A percentile compares a stretch with the other conserved stretches of the same genome.
Conservation (phyloP, 30 jellyfish, hydroid and myxozoan genomes). For the Hydractinia symbiolongicarpus region DNA sequence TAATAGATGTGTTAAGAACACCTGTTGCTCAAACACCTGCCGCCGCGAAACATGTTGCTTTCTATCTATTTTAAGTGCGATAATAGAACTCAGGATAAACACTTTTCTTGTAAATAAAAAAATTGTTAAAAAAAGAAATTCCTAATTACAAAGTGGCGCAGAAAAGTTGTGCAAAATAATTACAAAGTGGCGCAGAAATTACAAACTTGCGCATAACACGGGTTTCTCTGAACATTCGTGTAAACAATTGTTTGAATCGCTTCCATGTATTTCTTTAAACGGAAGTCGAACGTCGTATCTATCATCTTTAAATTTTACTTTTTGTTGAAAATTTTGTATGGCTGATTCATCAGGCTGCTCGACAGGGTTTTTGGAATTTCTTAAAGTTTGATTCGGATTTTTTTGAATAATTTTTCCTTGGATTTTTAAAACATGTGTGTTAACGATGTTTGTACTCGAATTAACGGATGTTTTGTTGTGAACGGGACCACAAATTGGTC, state of each 20-base stretch:
- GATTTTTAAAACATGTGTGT: constrained; percentile 7
- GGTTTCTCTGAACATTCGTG: background rate
- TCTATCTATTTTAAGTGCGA: too few species aligned
- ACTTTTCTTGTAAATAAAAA: too few species aligned
- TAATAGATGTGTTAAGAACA: too few species aligned
- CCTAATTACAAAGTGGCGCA: too few species aligned
- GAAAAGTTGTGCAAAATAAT: too few species aligned
- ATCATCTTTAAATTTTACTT: background rate
- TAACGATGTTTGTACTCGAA: background rate
- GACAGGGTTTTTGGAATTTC: background rate
- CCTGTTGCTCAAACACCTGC: too few species aligned
- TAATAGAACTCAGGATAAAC: too few species aligned
- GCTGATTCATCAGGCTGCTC: background rate
- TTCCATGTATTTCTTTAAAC: constrained; percentile 7
- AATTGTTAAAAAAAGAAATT: too few species aligned
- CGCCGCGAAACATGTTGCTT: too few species aligned
- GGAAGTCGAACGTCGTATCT: background rate
- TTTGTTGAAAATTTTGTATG: background rate
- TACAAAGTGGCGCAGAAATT: too few species aligned
- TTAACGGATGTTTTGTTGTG: background rate
- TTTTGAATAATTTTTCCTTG: background rate
- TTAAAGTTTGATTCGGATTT: background rate
- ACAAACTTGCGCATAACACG: too few species aligned
- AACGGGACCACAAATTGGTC: background rate
- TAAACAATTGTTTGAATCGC: background rate